Evolutionary conservation across 1,140 invertebrate species (phyloP).

Genomic region (Cephus cinctus): DNA sequence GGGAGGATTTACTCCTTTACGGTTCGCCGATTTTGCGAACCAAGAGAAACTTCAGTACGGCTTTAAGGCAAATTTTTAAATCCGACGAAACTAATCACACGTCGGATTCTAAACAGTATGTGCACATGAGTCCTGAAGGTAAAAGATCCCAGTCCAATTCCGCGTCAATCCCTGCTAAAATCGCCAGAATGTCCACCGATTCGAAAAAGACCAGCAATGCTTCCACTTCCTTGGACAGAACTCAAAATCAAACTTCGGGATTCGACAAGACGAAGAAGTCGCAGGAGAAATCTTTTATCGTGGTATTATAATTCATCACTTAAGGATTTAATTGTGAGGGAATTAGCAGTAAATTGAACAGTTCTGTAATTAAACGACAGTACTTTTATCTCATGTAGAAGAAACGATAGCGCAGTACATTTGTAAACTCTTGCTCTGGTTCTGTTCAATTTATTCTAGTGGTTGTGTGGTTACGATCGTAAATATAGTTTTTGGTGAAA

Average conservation of each 20-base stretch:
- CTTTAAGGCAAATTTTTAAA: constrained; percentile 31
- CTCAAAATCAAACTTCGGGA: constrained; percentile 15
- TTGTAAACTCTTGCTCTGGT: no score
- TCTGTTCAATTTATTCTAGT: no score
- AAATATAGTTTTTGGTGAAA: not conserved
- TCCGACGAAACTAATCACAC: constrained; percentile 37
- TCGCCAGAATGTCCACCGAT: constrained; percentile 27
- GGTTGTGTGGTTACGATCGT: not conserved
- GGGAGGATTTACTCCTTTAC: constrained; percentile 1
- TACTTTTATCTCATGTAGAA: no score
- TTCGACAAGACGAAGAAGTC: constrained; percentile 19
- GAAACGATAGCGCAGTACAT: no score
- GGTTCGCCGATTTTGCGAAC: not conserved
- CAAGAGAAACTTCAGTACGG: constrained; percentile 20
- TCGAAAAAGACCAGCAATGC: constrained; percentile 14
- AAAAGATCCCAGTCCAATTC: constrained; percentile 23
- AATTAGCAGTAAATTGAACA: no score
- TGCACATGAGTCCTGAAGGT: constrained; percentile 22
- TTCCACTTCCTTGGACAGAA: constrained; percentile 4
- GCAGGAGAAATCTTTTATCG: constrained; percentile 32
- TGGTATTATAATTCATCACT: constrained; percentile 43
- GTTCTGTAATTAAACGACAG: no score
- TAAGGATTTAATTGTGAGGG: no score
- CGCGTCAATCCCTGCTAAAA: constrained; percentile 32
- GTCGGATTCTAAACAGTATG: constrained; percentile 33